phyloP scores from a whole-genome alignment of 1,140 invertebrate species.

The Panulirus ornatus region DNA sequence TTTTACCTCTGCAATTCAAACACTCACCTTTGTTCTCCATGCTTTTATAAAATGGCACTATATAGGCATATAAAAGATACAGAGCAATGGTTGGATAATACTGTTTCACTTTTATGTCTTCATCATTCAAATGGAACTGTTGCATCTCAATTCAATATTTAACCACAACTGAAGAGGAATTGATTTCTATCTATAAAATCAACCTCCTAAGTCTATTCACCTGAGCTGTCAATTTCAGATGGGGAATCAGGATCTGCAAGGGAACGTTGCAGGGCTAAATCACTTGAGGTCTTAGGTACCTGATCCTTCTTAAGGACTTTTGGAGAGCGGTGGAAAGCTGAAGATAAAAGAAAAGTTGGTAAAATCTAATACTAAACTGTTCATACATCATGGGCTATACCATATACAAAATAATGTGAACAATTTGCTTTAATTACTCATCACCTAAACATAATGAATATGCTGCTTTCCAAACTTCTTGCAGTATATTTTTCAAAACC shows the following conservation, averaged over 20 bases:
- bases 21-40: no score
- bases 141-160: neutral
- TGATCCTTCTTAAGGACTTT: neutral
- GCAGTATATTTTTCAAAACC: no score
- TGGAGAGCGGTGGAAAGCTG: neutral
- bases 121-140: neutral
- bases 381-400: no score
- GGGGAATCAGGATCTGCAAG: slow-evolving; percentile 3
- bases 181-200: neutral
- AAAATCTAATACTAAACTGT: no score
- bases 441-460: no score
- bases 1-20: no score
- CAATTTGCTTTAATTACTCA: no score
- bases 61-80: neutral
- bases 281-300: neutral
- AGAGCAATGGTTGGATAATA: neutral
- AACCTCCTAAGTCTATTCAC: no score
- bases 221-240: neutral
- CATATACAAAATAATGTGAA: no score
- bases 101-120: neutral
- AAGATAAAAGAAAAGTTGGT: neutral
- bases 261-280: neutral
- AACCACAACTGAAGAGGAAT: neutral
- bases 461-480: no score
- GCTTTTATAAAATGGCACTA: no score